Conservation (phyloP, 2,888 invertebrate genomes). For the Bursaphelenchus okinawaensis region DNA sequence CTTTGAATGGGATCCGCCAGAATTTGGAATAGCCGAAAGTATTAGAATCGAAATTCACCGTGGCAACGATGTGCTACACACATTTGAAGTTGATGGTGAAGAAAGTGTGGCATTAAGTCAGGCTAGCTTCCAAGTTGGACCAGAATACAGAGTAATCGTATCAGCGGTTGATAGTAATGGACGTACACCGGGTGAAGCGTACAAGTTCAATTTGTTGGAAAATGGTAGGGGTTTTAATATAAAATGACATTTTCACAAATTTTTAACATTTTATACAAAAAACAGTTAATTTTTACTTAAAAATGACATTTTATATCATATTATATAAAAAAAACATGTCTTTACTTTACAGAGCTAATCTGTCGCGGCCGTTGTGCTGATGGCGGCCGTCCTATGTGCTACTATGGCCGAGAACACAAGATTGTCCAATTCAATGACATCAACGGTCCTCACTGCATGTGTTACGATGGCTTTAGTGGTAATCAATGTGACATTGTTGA, state of each 20-base stretch:
- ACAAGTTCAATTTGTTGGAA: slow-evolving; percentile 35
- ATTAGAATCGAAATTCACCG: slow-evolving; percentile 31
- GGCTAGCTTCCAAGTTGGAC: slow-evolving; percentile 16
- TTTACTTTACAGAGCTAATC: slow-evolving; percentile 22
- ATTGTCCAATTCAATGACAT: slow-evolving; percentile 36
- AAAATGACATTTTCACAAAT: background rate
- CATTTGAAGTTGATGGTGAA: slow-evolving; percentile 32
- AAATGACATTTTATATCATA: background rate
- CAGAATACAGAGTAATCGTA: background rate
- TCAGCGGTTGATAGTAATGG: slow-evolving; percentile 46
- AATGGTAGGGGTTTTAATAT: slow-evolving; percentile 29
- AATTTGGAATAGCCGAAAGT: slow-evolving; percentile 44
- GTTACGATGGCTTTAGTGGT: slow-evolving; percentile 50
- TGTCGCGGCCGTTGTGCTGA: slow-evolving; percentile 48
- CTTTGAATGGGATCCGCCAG: slow-evolving; percentile 54
- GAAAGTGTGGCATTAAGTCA: slow-evolving; percentile 41
- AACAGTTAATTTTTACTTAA: background rate
- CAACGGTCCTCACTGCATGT: slow-evolving; percentile 45
- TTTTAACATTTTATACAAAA: background rate
- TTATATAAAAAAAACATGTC: background rate
- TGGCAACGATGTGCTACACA: slow-evolving; percentile 21
- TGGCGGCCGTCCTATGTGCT: slow-evolving; percentile 51
- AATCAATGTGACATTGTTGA: slow-evolving; percentile 37
- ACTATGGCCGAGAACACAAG: slow-evolving; percentile 35
- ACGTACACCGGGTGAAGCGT: slow-evolving; percentile 46